Evolutionary conservation across 2,113 vertebrate genomes (phyloP).

Genomic region (Sapayoa aenigma): DNA sequence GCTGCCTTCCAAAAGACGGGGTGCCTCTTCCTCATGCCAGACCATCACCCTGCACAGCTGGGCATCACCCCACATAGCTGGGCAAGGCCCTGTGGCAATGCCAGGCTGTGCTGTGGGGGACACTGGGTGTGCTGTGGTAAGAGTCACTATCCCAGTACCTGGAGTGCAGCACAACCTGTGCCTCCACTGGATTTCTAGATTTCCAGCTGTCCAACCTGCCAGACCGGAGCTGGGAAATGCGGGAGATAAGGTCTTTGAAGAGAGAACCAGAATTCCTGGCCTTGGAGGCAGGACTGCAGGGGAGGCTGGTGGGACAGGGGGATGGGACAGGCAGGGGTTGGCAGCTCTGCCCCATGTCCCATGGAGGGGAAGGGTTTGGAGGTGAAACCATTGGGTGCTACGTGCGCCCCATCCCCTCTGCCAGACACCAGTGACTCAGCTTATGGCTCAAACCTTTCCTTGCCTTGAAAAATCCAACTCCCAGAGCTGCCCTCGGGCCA

Average conservation of each 20-base stretch:
- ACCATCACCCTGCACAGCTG: neutral
- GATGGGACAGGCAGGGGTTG: neutral
- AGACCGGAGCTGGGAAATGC: neutral
- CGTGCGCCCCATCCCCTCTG: neutral
- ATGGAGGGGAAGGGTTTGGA: neutral
- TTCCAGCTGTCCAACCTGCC: neutral
- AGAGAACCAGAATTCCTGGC: neutral
- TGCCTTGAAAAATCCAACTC: neutral
- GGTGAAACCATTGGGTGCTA: neutral
- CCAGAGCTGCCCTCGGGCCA: neutral
- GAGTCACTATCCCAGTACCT: neutral
- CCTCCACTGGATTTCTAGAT: neutral
- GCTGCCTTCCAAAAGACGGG: neutral
- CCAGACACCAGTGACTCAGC: neutral
- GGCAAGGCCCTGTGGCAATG: fast-evolving
- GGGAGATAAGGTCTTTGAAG: neutral
- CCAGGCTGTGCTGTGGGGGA: neutral
- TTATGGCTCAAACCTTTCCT: neutral
- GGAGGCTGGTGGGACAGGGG: neutral
- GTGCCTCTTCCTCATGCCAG: neutral
- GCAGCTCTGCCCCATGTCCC: neutral
- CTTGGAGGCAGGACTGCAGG: neutral
- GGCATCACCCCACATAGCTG: neutral
- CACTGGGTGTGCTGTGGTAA: fast-evolving
- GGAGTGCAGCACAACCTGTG: neutral